Base-by-base conservation (phyloP, 2,888 invertebrate species). In the Lasioglossum zephyrum region DNA sequence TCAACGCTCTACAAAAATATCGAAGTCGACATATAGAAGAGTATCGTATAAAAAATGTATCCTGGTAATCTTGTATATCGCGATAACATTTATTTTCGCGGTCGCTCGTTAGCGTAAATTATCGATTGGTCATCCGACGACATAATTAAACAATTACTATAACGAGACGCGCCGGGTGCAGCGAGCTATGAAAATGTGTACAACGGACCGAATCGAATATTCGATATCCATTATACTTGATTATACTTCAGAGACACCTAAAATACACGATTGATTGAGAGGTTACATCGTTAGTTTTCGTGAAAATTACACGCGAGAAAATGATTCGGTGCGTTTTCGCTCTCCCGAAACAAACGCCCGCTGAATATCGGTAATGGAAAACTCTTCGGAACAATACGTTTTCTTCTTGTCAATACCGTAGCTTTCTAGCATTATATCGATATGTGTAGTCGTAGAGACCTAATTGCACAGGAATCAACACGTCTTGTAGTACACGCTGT, bases 381-480 rank as follows among this genome's bases (percentile, higher is more conserved):
- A 41, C 36, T 57, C 22, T 13, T 36, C 69, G 49, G 26, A 60
- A 53, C 13, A 72, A 70, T 78, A 77, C 72, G 82, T 85, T 85
- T 83, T 83, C 75, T 81, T 79, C 77, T 89, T 85, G 81, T 83
- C 41, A 47, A 76, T 63, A 80, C 63, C n/a, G 73, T 82, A 87
- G 82, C 60, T 44, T 44, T 74, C 75, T 79, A 60, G 76, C 84
- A 66, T 70, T 74, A 4, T 60, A 83, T 70, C 66, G 11, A 57
- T n/a, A 36, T 69, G 36, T 41, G n/a, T 87, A 88, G 84, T 11
- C 60, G 76, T 89, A 87, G 89, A 87, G 89, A 81, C 57, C 26
- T 66, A 81, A 31, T 44, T 77, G 89, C 79, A 85, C 81, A 82
- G 74, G 73, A 87, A 73, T 9, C 57, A 74, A 73, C 53, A 81